Evolutionary conservation across 1,140 invertebrate species (phyloP).

Genomic region (Camponotus pennsylvanicus): DNA sequence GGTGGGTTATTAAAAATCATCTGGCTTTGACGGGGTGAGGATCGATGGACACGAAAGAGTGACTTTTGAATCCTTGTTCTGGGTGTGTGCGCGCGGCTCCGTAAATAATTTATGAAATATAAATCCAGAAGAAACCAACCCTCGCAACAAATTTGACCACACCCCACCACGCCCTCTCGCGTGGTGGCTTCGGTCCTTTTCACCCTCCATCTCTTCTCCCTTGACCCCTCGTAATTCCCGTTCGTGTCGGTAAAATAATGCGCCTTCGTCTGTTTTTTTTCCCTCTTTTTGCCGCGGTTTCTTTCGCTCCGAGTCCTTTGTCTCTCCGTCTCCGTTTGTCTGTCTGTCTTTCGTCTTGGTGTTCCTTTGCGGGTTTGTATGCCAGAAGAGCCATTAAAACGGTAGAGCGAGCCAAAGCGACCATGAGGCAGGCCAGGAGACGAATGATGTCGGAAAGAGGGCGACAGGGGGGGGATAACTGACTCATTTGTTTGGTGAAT

Average conservation of each 20-base stretch:
- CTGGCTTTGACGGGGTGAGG: neutral
- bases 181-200: conserved; percentile 65
- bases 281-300: conserved; percentile 58
- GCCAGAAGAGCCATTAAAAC: conserved; percentile 74
- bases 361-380: conserved; percentile 58
- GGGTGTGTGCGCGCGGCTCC: conserved; percentile 28
- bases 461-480: conserved; percentile 68
- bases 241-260: conserved; percentile 67
- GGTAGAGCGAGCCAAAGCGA: conserved; percentile 57
- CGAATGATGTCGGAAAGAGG: conserved; percentile 49
- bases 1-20: conserved; percentile 17
- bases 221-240: conserved; percentile 53
- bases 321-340: conserved; percentile 58
- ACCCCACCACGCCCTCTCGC: conserved; percentile 79
- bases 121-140: conserved; percentile 78
- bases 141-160: conserved; percentile 80
- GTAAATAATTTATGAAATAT: conserved; percentile 82
- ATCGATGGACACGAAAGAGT: neutral
- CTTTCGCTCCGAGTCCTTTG: conserved; percentile 60
- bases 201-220: conserved; percentile 6
- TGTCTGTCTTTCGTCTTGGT: conserved; percentile 56
- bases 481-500: conserved; percentile 80
- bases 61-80: conserved; percentile 19
- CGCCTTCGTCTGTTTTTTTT: conserved; percentile 21
- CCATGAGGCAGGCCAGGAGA: conserved; percentile 63